Base-by-base conservation (phyloP, 2,888 invertebrate species). In the Drosophila cracens region DNA sequence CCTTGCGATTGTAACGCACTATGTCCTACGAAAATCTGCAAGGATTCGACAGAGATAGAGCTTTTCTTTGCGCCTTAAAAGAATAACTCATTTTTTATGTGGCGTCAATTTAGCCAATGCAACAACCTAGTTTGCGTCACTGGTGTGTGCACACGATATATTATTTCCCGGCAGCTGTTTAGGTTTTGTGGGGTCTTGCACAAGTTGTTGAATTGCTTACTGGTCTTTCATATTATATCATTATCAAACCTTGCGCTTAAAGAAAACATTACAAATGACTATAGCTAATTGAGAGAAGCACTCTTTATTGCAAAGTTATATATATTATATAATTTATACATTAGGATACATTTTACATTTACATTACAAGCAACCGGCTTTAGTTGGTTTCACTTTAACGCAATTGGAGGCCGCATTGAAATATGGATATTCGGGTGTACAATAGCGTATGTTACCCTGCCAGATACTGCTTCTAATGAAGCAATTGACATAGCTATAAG, bases 401-500 rank as follows among this genome's bases (percentile, higher is more conserved):
- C 87, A 87, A 0, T 18, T 49, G 0, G 10, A 6, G 7, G 4
- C 21, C 0, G 74, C 76, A 40, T 64, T 57, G 56, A 74, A 87
- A 40, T 67, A 89, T 0, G 88, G 89, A 0, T 13, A 62, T 0
- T 4, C 6, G 0, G 5, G 0, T 4, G 66, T 54, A 11, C 92
- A 92, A 4, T 4, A 2, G 7, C 0, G 49, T 1, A 67, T 7
- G 0, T 33, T 7, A 13, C 77, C 69, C 3, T 57, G 46, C 81
- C 86, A 80, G 5, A 6, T n/a, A 5, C 40, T 61, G 1, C 43
- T 36, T 36, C 60, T 75, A 1, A 8, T 56, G 53, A 49, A 76
- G 57, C 91, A 91, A 21, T 72, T 54, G 13, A 90, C 49, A 53
- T 79, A 92, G 33, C 92, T 91, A 62, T 0, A 68, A 71, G 67